Percentiles rank a stretch among this genome's conserved stretches.
phyloP scores from a whole-genome alignment of 2,888 invertebrate species.

The Onthophagus sagittarius region DNA sequence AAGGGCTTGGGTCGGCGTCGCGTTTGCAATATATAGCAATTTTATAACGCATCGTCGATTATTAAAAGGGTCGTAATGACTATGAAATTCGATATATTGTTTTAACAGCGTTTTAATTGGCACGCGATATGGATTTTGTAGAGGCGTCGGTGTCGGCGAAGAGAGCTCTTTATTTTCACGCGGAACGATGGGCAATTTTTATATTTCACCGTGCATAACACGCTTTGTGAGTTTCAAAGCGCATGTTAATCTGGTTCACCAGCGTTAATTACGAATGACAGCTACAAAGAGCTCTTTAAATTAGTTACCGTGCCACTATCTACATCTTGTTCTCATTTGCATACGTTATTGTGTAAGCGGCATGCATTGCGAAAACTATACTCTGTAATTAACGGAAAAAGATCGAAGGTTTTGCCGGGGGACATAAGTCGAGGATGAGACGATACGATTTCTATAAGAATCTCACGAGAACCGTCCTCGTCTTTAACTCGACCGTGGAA shows the following conservation, averaged over 20 bases:
- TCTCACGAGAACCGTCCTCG: neutral
- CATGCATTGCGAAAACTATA: neutral
- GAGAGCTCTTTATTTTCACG: neutral
- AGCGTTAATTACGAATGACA: neutral
- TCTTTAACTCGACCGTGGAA: neutral
- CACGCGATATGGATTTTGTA: neutral
- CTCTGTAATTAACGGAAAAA: neutral
- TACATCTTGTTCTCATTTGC: neutral
- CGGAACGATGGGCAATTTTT: neutral
- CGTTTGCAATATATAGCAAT: neutral
- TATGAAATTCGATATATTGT: neutral
- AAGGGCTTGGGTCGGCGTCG: neutral
- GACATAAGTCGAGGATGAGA: neutral
- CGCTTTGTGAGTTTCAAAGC: neutral
- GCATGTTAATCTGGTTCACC: neutral
- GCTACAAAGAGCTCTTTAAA: neutral
- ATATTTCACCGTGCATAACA: neutral
- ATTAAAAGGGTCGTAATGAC: neutral
- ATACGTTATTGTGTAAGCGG: neutral
- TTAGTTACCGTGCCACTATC: neutral
- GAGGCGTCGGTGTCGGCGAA: neutral
- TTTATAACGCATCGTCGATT: neutral
- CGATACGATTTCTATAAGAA: neutral
- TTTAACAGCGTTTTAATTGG: neutral
- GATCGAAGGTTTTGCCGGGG: neutral